phyloP scores from a whole-genome alignment of 2,888 invertebrate genomes.

The Pandemis heparana region DNA sequence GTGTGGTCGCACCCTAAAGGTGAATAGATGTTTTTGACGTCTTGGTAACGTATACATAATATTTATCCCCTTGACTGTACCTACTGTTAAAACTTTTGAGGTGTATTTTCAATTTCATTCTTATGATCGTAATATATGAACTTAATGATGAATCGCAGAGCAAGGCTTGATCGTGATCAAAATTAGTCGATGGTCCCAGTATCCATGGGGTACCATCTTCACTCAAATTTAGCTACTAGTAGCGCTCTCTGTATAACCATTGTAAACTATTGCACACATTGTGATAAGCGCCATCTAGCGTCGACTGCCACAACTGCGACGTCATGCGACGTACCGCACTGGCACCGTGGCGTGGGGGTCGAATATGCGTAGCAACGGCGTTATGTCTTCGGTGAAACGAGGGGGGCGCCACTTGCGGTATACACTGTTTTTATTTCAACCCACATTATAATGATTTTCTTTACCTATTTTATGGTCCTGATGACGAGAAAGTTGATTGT shows the following conservation, averaged over 20 bases:
- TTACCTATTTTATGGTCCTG: neutral
- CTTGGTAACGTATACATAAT: no score
- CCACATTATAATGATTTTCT: constrained; percentile 57
- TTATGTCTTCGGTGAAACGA: constrained; percentile 91
- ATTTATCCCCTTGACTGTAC: no score
- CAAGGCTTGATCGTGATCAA: constrained; percentile 48
- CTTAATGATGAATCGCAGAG: constrained; percentile 46
- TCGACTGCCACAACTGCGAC: constrained; percentile 58
- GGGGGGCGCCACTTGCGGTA: constrained; percentile 95
- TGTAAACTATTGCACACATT: constrained; percentile 67
- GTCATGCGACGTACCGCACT: constrained; percentile 81
- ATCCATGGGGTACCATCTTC: constrained; percentile 44
- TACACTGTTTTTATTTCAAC: constrained; percentile 84
- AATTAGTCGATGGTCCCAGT: constrained; percentile 38
- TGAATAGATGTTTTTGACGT: no score
- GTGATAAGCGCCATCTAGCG: constrained; percentile 78
- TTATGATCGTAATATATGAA: neutral
- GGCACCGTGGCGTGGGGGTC: constrained; percentile 88
- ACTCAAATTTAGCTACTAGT: constrained; percentile 49
- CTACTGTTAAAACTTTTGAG: neutral
- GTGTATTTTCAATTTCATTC: constrained; percentile 31
- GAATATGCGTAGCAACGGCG: constrained; percentile 91
- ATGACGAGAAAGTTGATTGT: neutral
- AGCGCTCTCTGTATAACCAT: constrained; percentile 71
- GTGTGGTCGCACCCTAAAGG: no score